phyloP scores from a whole-genome alignment of 2,113 vertebrate genomes.

The Brevimyrus niger region DNA sequence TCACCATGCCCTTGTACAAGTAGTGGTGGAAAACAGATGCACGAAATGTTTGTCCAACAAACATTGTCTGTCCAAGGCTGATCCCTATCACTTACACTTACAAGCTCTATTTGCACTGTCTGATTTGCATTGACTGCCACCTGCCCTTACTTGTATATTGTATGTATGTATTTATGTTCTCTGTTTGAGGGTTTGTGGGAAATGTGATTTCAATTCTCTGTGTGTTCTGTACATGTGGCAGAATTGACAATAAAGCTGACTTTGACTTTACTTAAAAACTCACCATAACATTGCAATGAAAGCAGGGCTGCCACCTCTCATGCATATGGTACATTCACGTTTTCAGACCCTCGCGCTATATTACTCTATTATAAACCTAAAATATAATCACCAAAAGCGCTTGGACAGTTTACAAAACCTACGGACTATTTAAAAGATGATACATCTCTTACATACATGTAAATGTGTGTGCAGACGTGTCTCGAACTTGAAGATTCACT shows the following conservation, averaged over 20 bases:
- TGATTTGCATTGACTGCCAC: too few species aligned
- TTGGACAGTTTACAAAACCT: background rate
- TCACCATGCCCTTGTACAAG: background rate
- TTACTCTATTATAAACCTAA: background rate
- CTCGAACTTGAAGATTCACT: background rate
- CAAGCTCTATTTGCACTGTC: too few species aligned
- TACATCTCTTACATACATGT: background rate
- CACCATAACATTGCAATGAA: background rate
- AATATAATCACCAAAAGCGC: background rate
- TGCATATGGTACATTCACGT: background rate
- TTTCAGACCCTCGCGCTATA: background rate
- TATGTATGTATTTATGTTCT: too few species aligned
- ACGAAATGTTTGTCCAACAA: background rate
- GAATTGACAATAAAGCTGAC: too few species aligned
- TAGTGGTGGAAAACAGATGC: background rate
- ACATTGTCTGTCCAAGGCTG: too few species aligned
- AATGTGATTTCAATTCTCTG: too few species aligned
- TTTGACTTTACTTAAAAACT: too few species aligned
- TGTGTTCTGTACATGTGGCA: too few species aligned
- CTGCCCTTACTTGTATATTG: too few species aligned
- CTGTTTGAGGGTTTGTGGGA: too few species aligned
- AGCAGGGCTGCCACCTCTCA: background rate
- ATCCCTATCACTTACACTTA: too few species aligned
- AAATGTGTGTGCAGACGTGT: background rate
- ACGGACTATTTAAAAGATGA: background rate